These are phyloP conservation scores for Camponotus vicinus DNA, from an alignment of 1,140 invertebrate genomes.

Conservation along the genomic window DNA sequence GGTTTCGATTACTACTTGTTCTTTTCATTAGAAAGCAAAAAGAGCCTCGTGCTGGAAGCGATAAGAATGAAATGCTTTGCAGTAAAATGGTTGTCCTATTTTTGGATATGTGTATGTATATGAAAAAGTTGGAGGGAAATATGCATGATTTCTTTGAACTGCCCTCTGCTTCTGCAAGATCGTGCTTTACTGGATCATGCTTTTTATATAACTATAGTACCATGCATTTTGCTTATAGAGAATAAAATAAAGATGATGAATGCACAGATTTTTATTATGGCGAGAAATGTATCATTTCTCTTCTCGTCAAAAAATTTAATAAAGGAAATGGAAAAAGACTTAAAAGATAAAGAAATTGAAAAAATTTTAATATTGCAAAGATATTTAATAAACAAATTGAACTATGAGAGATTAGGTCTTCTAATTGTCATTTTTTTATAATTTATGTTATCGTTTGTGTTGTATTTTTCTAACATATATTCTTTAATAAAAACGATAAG, in stretches of 20 bases:
- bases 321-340: not conserved
- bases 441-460: not conserved
- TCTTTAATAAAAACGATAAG: not conserved
- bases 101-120: not conserved
- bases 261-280: not conserved
- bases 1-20: constrained; percentile 43
- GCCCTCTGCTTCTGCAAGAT: not conserved
- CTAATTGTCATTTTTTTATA: not conserved
- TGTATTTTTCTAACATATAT: not conserved
- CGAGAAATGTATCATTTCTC: not conserved
- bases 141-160: constrained; percentile 4
- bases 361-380: not conserved
- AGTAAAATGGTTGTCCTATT: constrained; percentile 31
- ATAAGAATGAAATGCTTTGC: constrained; percentile 22
- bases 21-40: constrained; percentile 49
- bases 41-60: constrained; percentile 29
- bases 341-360: not conserved
- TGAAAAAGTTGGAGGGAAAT: not conserved
- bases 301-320: not conserved
- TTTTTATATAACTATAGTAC: not conserved
- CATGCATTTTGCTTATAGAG: not conserved
- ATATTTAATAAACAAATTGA: not conserved
- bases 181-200: not conserved
- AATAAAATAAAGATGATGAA: not conserved
- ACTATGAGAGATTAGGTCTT: not conserved